Evolutionary conservation across 2,113 vertebrate species (phyloP), one percentile per base, ranked within the genome.

Genomic region (Marcusenius ussheri): DNA sequence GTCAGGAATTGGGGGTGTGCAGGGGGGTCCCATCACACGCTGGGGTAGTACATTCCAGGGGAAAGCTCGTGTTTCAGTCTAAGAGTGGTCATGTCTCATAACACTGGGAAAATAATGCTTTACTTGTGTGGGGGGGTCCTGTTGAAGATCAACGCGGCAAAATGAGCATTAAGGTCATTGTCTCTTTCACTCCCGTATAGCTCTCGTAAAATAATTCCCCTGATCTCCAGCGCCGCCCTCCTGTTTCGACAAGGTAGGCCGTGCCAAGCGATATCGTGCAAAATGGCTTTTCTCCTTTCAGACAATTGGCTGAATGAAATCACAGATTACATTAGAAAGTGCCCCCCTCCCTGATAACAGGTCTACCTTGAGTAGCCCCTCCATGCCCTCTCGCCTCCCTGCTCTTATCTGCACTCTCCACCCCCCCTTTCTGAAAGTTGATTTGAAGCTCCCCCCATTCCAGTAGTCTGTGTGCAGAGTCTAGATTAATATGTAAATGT

Each of bases 291-390:
- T 96, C 95, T 96, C 95, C 95, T 94, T 94, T 92, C 95, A 96
- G 96, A 96, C 95, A 97, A 96, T 98, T 97, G 96, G 95, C 94
- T 95, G 95, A 97, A 97, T 95, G 95, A 96, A 96, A 95, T 96
- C 92, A 92, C 92, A 91, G 96, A 96, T 96, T 96, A 96, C 95
- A 95, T 95, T 95, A 96, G 95, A 96, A 96, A 95, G 95, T 94
- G 95, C 94, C 93, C 94, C 93, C 91, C 90, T 91, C 62, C 88
- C 89, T 86, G 94, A 96, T 96, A 96, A 96, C 92, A 91, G 93
- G 93, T 94, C 91, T 93, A 95, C 95, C 93, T 96, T 95, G 93
- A 95, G 94, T 94, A 93, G 66, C 91, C 95, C 93, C 70, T 83
- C 45, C 84, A 31, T 66, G n/a, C 62, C 62, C n/a, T 66, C 9